Base-by-base conservation (phyloP, 2,888 invertebrate genomes). In the Balanococcus diminutus region DNA sequence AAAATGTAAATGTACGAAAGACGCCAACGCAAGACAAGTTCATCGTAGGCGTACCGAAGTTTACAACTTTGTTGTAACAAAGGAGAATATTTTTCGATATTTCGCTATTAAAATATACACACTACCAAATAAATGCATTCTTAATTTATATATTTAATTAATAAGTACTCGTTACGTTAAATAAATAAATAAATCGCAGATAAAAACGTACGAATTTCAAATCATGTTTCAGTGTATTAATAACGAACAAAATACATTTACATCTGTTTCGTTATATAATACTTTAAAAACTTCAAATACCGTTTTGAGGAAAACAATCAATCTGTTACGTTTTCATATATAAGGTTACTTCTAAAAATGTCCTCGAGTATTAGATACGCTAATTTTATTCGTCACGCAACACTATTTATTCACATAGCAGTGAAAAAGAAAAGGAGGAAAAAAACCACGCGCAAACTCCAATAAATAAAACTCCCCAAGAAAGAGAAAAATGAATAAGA, bases 121-220 rank as follows among this genome's bases (percentile, higher is more conserved):
- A 16, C 75, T 79, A 79, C 36, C 75, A 79, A 67, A 79, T 79
- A 79, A 79, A 79, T 79, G 75, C 75, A 79, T 36, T 36, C 75
- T 79, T 79, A 79, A 79, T 36, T 79, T 19, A 79, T 22, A 79
- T 79, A 79, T 36, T 79, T 79, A 36, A 79, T 79, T 79, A 79
- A 79, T 79, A 79, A 79, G 75, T 79, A 79, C 75, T 79, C 32
- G 32, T 79, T 79, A 79, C 75, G 75, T 79, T 36, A 79, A 36
- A 79, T 36, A 79, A 36, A 79, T 79, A 36, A 79, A 36, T 36
- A 79, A 72, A 72, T 72, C 72, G 28, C 72, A 56, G 56, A 19
- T 56, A 72, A 72, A 28, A 67, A 31, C 3, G 31, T 72, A 72
- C 72, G 16, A 72, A 31, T 72, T 79, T 36, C 32, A 25, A 72